These are phyloP conservation scores for Brachypteracias leptosomus DNA, from an alignment of 2,113 vertebrate genomes.

Conservation along the genomic window DNA sequence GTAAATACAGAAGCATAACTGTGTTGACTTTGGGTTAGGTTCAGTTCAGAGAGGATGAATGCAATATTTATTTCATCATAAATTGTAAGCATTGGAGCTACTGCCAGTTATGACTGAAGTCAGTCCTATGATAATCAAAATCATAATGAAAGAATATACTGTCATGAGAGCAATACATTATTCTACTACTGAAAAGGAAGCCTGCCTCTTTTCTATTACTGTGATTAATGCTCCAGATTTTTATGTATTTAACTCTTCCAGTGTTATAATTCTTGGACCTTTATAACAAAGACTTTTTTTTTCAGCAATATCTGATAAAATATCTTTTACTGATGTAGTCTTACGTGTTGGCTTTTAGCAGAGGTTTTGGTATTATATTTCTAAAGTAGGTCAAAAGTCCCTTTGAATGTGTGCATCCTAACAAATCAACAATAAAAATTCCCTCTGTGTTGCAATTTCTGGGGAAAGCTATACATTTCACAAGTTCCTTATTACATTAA, in stretches of 20 bases:
- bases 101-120: slow-evolving; percentile 4
- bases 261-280: background rate
- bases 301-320: background rate
- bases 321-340: background rate
- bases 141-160: background rate
- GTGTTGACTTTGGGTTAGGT: slow-evolving; percentile 45
- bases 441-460: background rate
- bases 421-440: background rate
- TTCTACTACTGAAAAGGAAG: background rate
- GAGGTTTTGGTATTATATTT: background rate
- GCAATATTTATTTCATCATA: slow-evolving; percentile 44
- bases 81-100: slow-evolving; percentile 5
- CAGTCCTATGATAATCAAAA: slow-evolving; percentile 28
- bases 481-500: background rate
- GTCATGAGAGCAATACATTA: background rate
- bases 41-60: slow-evolving; percentile 42
- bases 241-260: background rate
- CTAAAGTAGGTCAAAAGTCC: slow-evolving; percentile 36
- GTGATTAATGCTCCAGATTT: background rate
- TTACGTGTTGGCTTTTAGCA: background rate
- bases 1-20: slow-evolving; percentile 50
- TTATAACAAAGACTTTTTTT: background rate
- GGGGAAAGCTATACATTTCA: slow-evolving; percentile 1
- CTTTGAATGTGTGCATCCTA: background rate
- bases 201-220: background rate